These are phyloP conservation scores for Erythrocebus patas DNA, from an alignment of 2,113 vertebrate species.

Conservation along the genomic window DNA sequence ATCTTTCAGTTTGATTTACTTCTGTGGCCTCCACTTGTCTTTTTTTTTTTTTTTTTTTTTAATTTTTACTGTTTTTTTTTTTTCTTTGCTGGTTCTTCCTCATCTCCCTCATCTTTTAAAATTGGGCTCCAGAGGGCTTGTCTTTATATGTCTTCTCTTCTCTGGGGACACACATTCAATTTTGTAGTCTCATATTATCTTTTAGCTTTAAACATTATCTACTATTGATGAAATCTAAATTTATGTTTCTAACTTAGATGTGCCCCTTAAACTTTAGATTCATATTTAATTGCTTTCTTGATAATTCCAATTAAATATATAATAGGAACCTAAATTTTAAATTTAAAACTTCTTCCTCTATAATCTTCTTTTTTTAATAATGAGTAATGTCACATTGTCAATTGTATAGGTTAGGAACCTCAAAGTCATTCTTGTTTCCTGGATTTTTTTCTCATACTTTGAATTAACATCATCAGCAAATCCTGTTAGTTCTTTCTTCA, in stretches of 20 bases:
- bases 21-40: neutral
- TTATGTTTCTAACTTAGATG: neutral
- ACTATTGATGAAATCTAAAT: neutral
- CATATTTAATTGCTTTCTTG: neutral
- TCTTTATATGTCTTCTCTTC: neutral
- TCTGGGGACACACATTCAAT: too few relatives aligned
- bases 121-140: too few relatives aligned
- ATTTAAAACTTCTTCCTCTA: neutral
- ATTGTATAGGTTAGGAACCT: neutral
- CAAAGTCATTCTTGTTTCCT: neutral
- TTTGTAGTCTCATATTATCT: neutral
- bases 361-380: neutral
- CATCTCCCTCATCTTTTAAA: neutral
- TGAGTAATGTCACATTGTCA: neutral
- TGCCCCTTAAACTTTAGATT: neutral
- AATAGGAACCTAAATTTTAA: neutral
- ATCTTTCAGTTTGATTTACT: too few relatives aligned
- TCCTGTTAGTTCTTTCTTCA: neutral
- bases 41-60: too few relatives aligned
- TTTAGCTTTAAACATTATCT: neutral
- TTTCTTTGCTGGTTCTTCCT: neutral
- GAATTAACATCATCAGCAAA: neutral
- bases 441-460: neutral
- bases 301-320: neutral
- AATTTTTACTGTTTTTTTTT: neutral